Base-by-base conservation (phyloP, 2,797 vertebrate species). In the Sparus aurata region DNA sequence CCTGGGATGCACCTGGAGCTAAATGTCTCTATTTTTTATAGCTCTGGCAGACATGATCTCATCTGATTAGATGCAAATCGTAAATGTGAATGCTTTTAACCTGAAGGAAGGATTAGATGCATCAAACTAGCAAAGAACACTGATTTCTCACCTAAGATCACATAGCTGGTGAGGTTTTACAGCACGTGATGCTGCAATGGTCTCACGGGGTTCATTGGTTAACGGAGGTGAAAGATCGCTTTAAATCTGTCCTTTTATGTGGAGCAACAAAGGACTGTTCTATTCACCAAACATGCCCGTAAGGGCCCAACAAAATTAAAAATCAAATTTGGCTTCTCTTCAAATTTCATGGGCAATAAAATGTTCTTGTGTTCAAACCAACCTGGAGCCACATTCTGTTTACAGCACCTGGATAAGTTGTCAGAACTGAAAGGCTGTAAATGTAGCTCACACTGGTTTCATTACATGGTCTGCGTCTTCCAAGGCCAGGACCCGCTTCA, bases 401-500 rank as follows among this genome's bases (percentile, higher is more conserved):
- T 25, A 15, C 23, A 53, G 23, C 63, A 70, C 74, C 54, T 82
- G 61, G 52, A 38, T 30, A 57, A 84, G 17, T 53, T 71, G 54
- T 25, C 34, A 63, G 30, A 64, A 30, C 52, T 25, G 4, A 43
- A 34, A 30, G 27, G 81, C 49, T 58, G 22, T 79, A 77, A 86
- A 87, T 55, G 53, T 47, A n/a, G 20, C 50, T 63, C 84, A 79
- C 82, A 60, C 80, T 85, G 85, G 25, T 86, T 86, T 89, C 43
- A 80, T 85, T 85, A 79, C 34, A 75, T 45, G 71, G 55, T 74
- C 64, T 60, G 65, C 41, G 77, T 85, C 81, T 69, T 73, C 34
- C 23, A 46, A 46, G 47, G 25, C 53, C 23, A 3, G 3, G 22
- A 77, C 38, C 68, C 61, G 55, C 67, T 75, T 76, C 75, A 72